These are phyloP conservation scores for Chesias legatella DNA, from an alignment of 2,888 invertebrate genomes.

Conservation along the genomic window DNA sequence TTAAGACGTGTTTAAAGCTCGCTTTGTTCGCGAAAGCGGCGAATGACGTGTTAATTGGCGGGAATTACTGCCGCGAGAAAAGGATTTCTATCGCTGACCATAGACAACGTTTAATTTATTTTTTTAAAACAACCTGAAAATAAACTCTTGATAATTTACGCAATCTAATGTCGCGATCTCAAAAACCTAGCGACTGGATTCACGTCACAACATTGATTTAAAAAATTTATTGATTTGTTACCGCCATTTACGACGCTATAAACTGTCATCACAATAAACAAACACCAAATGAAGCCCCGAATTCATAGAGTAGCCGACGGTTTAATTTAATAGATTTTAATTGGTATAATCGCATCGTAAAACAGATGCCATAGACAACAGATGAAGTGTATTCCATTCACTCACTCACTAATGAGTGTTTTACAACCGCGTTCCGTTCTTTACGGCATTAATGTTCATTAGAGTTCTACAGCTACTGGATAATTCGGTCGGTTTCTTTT, in stretches of 20 bases:
- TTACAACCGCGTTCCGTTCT: conserved; percentile 58
- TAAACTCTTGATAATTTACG: conserved; percentile 4
- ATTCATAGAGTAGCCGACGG: conserved; percentile 69
- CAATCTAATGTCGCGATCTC: conserved; percentile 14
- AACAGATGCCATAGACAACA: conserved; percentile 69
- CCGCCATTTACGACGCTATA: conserved; percentile 53
- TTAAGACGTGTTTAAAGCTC: conserved; percentile 50
- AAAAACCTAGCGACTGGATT: conserved; percentile 8
- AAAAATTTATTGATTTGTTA: conserved; percentile 47
- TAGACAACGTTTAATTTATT: conserved; percentile 46
- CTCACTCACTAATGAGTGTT: conserved; percentile 60
- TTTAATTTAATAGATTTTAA: conserved; percentile 77
- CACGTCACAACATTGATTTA: conserved; percentile 31
- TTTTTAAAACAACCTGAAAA: too few relatives aligned
- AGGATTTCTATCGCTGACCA: conserved; percentile 37
- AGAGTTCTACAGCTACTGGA: conserved; percentile 74
- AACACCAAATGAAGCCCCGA: conserved; percentile 59
- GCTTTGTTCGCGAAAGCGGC: conserved; percentile 55
- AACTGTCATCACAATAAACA: conserved; percentile 75
- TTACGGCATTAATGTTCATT: conserved; percentile 72
- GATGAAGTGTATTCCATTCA: conserved; percentile 67
- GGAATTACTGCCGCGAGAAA: conserved; percentile 40
- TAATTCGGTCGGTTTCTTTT: conserved; percentile 73
- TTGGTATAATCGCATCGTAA: conserved; percentile 73
- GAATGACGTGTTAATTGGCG: conserved; percentile 70